Conservation (phyloP, 2,888 invertebrate genomes). For the Entomobrya multifasciata region DNA sequence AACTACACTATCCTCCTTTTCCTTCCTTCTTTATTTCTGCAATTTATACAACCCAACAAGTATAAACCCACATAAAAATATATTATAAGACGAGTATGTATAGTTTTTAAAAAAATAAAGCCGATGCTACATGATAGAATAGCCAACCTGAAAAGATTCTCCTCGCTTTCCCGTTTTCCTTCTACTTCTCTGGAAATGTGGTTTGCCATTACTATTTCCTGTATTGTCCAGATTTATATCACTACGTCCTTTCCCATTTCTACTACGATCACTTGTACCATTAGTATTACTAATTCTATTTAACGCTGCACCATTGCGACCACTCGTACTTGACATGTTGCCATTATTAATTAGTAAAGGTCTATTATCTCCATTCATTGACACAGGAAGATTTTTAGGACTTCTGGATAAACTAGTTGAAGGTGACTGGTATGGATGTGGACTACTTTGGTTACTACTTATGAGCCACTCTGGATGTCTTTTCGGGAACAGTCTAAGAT, state of each 20-base stretch:
- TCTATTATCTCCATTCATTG: conserved; percentile 48
- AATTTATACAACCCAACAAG: too few relatives aligned
- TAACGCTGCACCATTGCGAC: conserved; percentile 70
- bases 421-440: conserved; percentile 53
- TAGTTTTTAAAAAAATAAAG: background rate
- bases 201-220: conserved; percentile 54
- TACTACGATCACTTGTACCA: conserved; percentile 30
- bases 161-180: conserved; percentile 32
- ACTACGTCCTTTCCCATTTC: conserved; percentile 34
- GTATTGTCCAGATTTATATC: background rate
- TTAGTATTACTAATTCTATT: conserved; percentile 70
- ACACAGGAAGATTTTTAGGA: conserved; percentile 33
- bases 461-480: conserved; percentile 62
- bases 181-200: conserved; percentile 67
- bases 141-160: conserved; percentile 58
- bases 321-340: conserved; percentile 69
- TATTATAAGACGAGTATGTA: too few relatives aligned
- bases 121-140: background rate
- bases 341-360: conserved; percentile 73
- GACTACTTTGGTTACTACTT: background rate
- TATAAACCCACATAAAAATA: too few relatives aligned
- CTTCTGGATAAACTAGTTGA: conserved; percentile 52
- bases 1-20: too few relatives aligned
- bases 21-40: too few relatives aligned
- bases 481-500: conserved; percentile 71